Conservation (phyloP, 2,888 invertebrate genomes). For the Blomia tropicalis region DNA sequence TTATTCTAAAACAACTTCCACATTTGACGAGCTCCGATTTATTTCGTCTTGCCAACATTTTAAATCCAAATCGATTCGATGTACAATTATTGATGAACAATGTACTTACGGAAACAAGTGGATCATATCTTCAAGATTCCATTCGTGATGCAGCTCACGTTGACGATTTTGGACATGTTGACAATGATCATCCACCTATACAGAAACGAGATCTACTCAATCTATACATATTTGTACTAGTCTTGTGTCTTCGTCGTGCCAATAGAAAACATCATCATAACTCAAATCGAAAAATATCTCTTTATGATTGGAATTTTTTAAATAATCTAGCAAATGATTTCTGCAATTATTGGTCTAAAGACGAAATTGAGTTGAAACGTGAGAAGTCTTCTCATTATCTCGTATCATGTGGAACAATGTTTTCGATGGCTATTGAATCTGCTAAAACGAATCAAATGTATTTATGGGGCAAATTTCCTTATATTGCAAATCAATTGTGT, state of each 20-base stretch:
- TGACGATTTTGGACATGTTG: not conserved
- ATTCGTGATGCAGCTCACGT: too few relatives aligned
- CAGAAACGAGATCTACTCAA: constrained; percentile 31
- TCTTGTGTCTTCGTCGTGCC: constrained; percentile 32
- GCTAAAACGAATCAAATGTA: not conserved
- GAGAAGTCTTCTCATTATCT: not conserved
- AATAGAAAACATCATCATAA: not conserved
- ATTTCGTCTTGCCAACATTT: constrained; percentile 41
- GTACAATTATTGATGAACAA: constrained; percentile 24
- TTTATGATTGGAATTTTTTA: constrained; percentile 41
- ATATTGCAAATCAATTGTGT: not conserved
- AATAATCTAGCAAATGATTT: not conserved
- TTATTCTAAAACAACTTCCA: constrained; percentile 33
- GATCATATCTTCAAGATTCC: constrained; percentile 6
- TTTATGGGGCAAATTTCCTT: constrained; percentile 30
- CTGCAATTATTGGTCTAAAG: not conserved
- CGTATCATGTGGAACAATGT: not conserved
- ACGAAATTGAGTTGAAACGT: too few relatives aligned
- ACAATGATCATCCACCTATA: constrained; percentile 19
- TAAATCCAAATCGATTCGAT: constrained; percentile 48
- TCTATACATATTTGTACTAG: constrained; percentile 33
- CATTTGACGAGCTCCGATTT: constrained; percentile 32
- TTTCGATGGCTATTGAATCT: not conserved
- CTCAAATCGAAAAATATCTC: constrained; percentile 30
- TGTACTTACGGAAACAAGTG: constrained; percentile 3